Evolutionary conservation across 2,797 vertebrate genomes (phyloP), one percentile per base, ranked within the genome.

Genomic region (Chelidonichthys spinosus): DNA sequence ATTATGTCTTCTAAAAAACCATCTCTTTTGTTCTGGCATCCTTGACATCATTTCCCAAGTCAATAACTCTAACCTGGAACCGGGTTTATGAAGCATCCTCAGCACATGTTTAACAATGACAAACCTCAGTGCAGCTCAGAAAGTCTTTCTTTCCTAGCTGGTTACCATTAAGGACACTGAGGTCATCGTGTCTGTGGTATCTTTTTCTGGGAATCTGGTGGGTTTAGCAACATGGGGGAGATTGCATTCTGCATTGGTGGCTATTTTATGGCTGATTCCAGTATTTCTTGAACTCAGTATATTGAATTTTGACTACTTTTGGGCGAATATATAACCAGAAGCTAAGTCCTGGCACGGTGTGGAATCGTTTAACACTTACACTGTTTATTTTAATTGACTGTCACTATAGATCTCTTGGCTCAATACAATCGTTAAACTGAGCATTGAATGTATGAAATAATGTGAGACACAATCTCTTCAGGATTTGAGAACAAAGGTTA

Each of bases 1-100:
- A 47, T 47, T 17, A 47, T 7, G 14, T 11, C 11, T 56, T 63
- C 59, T 52, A 50, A 42, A 69, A 25, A 52, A 18, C 33, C 0
- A 18, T 40, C 55, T 4, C n/a, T 17, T 55, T 68, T 17, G 58
- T 43, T 69, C 59, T 11, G 39, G 4, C 10, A 52, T 44, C 37
- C 15, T 4, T 74, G 32, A 61, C 49, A 65, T 70, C 6, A 62
- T 44, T 37, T 58, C 50, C 33, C 58, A 61, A 54, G 18, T 74
- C 47, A 14, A 61, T 55, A 70, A 42, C 18, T 64, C 11, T 2
- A 49, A 66, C 33, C 54, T 3, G n/a, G 43, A 75, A 61, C 25
- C 68, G 49, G 76, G 11, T 69, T 74, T 79, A 37, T 50, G 55
- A 42, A 53, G 42, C 18, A 11, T 61, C 42, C 11, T 44, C 53